These are phyloP conservation scores for Peromyscus melanophrys DNA, from an alignment of 2,797 vertebrate genomes.

Conservation along the genomic window DNA sequence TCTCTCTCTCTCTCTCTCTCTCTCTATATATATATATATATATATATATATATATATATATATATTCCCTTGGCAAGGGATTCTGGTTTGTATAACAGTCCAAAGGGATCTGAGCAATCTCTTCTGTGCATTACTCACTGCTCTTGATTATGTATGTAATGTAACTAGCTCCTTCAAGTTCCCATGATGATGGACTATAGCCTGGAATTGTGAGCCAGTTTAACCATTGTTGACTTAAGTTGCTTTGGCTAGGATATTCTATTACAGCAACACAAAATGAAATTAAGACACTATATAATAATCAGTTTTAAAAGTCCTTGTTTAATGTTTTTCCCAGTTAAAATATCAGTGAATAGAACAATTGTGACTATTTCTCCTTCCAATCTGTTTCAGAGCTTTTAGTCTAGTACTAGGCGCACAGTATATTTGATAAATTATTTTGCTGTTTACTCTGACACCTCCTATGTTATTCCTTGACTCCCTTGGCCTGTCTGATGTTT, in stretches of 20 bases:
- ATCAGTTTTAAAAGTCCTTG: conserved; percentile 45
- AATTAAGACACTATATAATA: neutral
- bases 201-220: neutral
- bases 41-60: neutral
- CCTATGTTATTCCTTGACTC: neutral
- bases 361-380: neutral
- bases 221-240: neutral
- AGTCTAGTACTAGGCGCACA: neutral
- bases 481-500: neutral
- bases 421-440: conserved; percentile 6
- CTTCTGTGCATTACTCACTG: neutral
- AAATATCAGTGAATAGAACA: conserved; percentile 23
- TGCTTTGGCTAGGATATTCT: neutral
- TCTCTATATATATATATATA: neutral
- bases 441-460: neutral
- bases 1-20: too few relatives aligned
- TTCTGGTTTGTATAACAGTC: neutral
- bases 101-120: neutral
- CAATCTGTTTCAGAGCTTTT: neutral
- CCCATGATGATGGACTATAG: neutral
- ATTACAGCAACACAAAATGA: neutral
- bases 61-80: neutral
- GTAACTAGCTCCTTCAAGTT: neutral
- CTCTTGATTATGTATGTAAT: neutral
- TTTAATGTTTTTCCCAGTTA: neutral